Base-by-base conservation (phyloP, 35 echinoderm and acorn worm species). In the Stichopus chloronotus region DNA sequence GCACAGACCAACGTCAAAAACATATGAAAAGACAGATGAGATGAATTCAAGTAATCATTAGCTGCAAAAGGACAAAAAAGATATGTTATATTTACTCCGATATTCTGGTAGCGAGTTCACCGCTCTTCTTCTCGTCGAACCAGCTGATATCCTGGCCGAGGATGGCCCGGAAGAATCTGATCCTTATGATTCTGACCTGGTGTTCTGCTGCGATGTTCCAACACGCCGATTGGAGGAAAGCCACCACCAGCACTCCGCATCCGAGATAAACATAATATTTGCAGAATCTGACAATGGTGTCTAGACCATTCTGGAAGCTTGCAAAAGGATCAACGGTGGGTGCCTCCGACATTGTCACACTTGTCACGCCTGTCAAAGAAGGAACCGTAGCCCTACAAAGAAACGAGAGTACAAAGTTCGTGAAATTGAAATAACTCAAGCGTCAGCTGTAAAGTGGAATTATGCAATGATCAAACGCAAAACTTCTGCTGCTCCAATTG, bases 91-190 rank as follows among this genome's bases (percentile, higher is more conserved):
- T 93, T 98, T 96, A 99, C 97, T 99, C 97, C 16, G 93, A 92
- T 53, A 99, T 87, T 63, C 97, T 94, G 6, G 97, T 96, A 71
- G 94, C 95, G 24, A 99, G 94, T 90, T 99, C 97, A 2, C 97
- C 97, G 43, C 97, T 91, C 24, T 94, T 90, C 83, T 95, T 92
- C 59, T 88, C 87, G 65, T 98, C 97, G 87, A 99, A 99, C 97
- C 97, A 99, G 4, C 83, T 92, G 71, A 99, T 96, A 55, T 99
- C 95, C 72, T 99, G 95, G 12, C 95, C 78, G 25, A 99, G 95
- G 19, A 99, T 92, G 22, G 95, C 72, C 4, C 83, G 80, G 61
- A 99, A 99, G 72, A 92, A 99, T 11, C 65, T 65, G 0, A 92
- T 80, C 21, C 97, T 68, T 7, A 99, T 85, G 56, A 54, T 80